Conservation (phyloP, 2,888 invertebrate species). For the Nomada goodeniana region DNA sequence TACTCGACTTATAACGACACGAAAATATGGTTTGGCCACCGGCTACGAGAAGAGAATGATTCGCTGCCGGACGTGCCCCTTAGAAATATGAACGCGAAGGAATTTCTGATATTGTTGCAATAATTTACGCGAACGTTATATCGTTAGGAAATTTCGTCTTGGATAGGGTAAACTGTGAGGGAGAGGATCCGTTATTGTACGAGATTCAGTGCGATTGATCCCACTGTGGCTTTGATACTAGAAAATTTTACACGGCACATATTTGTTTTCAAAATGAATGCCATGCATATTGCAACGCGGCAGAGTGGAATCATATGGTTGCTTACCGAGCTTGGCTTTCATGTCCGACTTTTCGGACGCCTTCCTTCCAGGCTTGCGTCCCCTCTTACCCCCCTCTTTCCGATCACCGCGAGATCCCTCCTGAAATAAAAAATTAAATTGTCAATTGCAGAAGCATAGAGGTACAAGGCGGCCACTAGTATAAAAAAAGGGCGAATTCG, state of each 20-base stretch:
- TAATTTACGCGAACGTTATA: conserved; percentile 19
- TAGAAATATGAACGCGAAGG: neutral
- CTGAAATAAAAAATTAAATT: conserved; percentile 78
- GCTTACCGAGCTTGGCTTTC: conserved; percentile 95
- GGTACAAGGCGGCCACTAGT: too few relatives aligned
- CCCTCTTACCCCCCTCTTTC: conserved; percentile 94
- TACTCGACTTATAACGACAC: neutral
- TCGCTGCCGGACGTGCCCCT: neutral
- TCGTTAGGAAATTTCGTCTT: neutral
- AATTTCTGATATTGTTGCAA: neutral
- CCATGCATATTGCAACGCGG: neutral
- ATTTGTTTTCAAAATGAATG: neutral
- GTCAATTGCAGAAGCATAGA: too few relatives aligned
- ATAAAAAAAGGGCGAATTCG: too few relatives aligned
- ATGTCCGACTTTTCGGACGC: conserved; percentile 96
- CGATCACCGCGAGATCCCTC: conserved; percentile 87
- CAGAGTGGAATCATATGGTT: neutral
- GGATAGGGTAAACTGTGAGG: neutral
- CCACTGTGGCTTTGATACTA: too few relatives aligned
- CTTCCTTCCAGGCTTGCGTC: conserved; percentile 95
- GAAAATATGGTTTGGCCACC: conserved; percentile 1
- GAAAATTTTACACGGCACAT: neutral
- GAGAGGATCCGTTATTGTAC: neutral
- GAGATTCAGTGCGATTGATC: neutral
- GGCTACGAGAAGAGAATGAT: neutral